A percentile compares a stretch with the other conserved stretches of the same genome.
Conservation (phyloP, 1,140 invertebrate genomes). For the Pemphigus obesinymphae region DNA sequence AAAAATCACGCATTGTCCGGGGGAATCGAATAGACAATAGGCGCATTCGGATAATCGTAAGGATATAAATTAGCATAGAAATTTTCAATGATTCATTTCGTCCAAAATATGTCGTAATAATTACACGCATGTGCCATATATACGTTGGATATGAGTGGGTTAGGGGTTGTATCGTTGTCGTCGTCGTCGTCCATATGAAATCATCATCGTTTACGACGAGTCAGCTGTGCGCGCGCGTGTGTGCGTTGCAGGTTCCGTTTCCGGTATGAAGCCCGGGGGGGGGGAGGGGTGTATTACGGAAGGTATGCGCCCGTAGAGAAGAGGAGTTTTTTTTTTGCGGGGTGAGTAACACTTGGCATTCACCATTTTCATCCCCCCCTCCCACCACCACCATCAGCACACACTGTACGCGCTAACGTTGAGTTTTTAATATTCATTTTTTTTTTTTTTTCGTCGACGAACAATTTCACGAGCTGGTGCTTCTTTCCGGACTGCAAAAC, state of each 20-base stretch:
- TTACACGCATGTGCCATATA: too few relatives aligned
- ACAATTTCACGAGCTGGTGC: conserved; percentile 34
- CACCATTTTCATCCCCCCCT: neutral
- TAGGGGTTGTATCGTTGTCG: neutral
- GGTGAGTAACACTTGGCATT: conserved; percentile 15
- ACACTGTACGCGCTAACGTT: neutral
- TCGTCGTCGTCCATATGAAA: neutral
- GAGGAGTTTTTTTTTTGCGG: neutral
- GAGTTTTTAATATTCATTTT: conserved; percentile 39
- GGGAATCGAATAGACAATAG: too few relatives aligned
- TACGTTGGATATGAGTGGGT: neutral
- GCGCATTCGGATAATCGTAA: too few relatives aligned
- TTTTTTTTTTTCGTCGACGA: neutral
- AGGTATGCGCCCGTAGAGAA: too few relatives aligned
- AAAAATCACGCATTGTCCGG: too few relatives aligned
- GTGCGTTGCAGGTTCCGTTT: neutral
- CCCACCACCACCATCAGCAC: neutral
- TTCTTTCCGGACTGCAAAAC: conserved; percentile 33
- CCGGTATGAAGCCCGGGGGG: neutral
- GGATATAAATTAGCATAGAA: too few relatives aligned
- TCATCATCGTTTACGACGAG: conserved; percentile 21
- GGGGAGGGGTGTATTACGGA: neutral
- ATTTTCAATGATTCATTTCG: too few relatives aligned
- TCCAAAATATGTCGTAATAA: neutral
- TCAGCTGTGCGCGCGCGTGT: neutral